Conservation (phyloP, 2,113 vertebrate species). For the Choloepus hoffmanni region DNA sequence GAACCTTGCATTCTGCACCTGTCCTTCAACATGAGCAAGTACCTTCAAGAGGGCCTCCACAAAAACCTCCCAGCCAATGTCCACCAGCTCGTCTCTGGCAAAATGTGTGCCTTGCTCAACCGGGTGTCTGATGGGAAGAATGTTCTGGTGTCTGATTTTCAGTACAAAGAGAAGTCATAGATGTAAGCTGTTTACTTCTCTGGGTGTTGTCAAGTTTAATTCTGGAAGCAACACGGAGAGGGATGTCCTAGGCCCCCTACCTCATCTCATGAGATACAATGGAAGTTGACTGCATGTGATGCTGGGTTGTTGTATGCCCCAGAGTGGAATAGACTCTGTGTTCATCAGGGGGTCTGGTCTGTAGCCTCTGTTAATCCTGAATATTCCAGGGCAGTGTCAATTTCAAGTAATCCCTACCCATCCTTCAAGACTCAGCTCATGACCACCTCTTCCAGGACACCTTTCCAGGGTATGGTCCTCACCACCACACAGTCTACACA, state of each 20-base stretch:
- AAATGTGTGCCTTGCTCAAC: constrained; percentile 92
- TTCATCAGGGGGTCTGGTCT: fast-evolving
- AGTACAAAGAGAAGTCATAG: constrained; percentile 95
- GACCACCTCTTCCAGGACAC: neutral
- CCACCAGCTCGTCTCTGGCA: constrained; percentile 88
- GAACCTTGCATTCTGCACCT: constrained; percentile 93
- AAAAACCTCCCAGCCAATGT: constrained; percentile 89
- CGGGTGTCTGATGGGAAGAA: constrained; percentile 94
- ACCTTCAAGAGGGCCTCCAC: constrained; percentile 86
- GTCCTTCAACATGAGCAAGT: constrained; percentile 89
- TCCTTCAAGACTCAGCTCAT: too few species aligned
- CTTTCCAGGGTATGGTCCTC: too few species aligned
- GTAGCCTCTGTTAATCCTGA: too few species aligned
- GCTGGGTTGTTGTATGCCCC: too few species aligned
- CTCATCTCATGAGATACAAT: neutral
- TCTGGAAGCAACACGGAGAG: neutral
- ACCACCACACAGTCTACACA: fast-evolving
- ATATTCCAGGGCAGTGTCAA: too few species aligned
- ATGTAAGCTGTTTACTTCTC: constrained; percentile 85
- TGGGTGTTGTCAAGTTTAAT: too few species aligned
- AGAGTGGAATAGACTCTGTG: fast-evolving
- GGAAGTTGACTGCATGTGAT: fast-evolving
- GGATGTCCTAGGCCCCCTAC: fast-evolving
- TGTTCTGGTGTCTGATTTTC: constrained; percentile 93
- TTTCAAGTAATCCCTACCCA: too few species aligned